Percentiles rank a stretch among this genome's conserved stretches.
phyloP scores from a whole-genome alignment of 2,888 invertebrate species.

The Dolichopus griseipennis region DNA sequence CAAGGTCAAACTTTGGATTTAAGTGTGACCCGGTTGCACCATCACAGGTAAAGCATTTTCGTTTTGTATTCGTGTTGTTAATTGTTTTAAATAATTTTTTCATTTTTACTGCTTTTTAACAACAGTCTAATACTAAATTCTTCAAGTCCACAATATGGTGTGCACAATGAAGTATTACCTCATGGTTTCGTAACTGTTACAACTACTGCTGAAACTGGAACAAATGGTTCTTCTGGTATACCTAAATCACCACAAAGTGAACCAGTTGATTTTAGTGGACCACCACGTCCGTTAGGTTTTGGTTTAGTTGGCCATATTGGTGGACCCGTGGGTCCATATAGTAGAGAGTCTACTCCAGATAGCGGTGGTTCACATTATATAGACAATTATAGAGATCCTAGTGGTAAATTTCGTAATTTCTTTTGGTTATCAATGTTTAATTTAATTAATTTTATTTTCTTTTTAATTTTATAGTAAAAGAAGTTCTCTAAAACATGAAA shows the following conservation, averaged over 20 bases:
- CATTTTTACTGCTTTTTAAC: not conserved
- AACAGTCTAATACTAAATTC: slow-evolving; percentile 3
- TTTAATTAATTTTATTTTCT: not conserved
- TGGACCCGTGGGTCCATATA: slow-evolving; percentile 57
- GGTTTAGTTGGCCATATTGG: slow-evolving; percentile 49
- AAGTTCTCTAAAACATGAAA: not conserved
- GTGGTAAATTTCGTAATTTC: slow-evolving; percentile 50
- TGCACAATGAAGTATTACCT: slow-evolving; percentile 42
- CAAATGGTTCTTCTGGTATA: slow-evolving; percentile 35
- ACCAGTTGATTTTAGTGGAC: slow-evolving; percentile 62
- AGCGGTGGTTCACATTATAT: slow-evolving; percentile 83
- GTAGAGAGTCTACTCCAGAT: slow-evolving; percentile 81
- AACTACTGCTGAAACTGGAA: slow-evolving; percentile 23
- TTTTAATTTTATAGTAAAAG: not conserved
- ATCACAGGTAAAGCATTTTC: slow-evolving; percentile 56
- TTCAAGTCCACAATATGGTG: slow-evolving; percentile 51
- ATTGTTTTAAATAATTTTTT: not conserved
- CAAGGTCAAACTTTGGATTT: slow-evolving; percentile 85
- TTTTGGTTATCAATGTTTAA: not conserved
- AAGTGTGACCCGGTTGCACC: slow-evolving; percentile 73
- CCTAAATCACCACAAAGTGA: slow-evolving; percentile 59
- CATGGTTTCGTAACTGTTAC: slow-evolving; percentile 47
- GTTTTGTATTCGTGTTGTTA: slow-evolving; percentile 22
- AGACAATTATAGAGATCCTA: slow-evolving; percentile 77
- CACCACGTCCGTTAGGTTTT: slow-evolving; percentile 56